Evolutionary conservation across 2,888 invertebrate species (phyloP).

Genomic region (Perizoma flavofasciatum): DNA sequence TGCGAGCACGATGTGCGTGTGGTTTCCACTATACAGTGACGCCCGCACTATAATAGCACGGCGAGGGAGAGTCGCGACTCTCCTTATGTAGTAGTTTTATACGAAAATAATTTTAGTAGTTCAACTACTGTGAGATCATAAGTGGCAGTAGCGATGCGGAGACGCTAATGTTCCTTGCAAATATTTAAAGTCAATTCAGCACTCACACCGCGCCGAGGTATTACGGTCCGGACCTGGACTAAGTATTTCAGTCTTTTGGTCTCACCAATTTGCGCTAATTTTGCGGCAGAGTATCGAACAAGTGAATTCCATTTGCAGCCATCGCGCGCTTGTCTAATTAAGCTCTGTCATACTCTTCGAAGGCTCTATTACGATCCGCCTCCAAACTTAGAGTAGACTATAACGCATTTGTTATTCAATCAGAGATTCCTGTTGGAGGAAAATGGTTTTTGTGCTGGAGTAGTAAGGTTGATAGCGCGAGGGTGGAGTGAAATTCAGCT

Average conservation of each 20-base stretch:
- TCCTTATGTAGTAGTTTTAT: too few relatives aligned
- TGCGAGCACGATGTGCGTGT: conserved; percentile 54
- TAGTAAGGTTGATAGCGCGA: conserved; percentile 72
- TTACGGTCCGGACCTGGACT: conserved; percentile 39
- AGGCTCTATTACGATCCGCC: conserved; percentile 82
- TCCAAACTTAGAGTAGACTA: conserved; percentile 80
- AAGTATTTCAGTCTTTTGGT: conserved; percentile 57
- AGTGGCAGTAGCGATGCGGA: conserved; percentile 25
- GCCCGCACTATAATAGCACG: conserved; percentile 52
- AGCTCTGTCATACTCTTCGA: conserved; percentile 83
- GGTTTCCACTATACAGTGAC: conserved; percentile 44
- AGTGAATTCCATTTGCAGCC: conserved; percentile 81
- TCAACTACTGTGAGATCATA: conserved; percentile 16
- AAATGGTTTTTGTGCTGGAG: conserved; percentile 68
- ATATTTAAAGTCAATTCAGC: conserved; percentile 46
- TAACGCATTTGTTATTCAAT: conserved; percentile 79
- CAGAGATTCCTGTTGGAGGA: conserved; percentile 52
- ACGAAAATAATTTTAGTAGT: conserved; percentile 15
- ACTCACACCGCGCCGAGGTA: conserved; percentile 40
- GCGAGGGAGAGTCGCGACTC: conserved; percentile 25
- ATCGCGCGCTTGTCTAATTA: conserved; percentile 82
- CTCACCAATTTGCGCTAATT: conserved; percentile 61
- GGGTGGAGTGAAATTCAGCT: conserved; percentile 70
- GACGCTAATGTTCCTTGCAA: conserved; percentile 52
- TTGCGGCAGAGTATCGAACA: conserved; percentile 69